Evolutionary conservation across 2,888 invertebrate genomes (phyloP).

Genomic region (Eristalis intricaria): DNA sequence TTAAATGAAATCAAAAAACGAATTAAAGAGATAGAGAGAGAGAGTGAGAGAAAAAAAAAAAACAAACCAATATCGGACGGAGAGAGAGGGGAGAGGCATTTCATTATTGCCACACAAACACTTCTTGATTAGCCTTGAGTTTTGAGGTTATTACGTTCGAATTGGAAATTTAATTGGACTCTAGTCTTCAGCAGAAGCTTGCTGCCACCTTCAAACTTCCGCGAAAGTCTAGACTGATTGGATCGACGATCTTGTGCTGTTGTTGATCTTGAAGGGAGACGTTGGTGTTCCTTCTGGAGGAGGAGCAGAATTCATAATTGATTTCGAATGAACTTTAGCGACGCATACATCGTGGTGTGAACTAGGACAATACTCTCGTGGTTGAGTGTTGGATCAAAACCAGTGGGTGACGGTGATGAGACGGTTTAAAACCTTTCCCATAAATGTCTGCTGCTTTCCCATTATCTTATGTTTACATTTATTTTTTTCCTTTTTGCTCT

Average conservation of each 20-base stretch:
- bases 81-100: background rate
- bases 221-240: background rate
- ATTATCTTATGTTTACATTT: background rate
- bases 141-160: background rate
- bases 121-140: conserved; percentile 57
- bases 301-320: background rate
- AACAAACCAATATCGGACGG: conserved; percentile 1
- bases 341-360: conserved; percentile 70
- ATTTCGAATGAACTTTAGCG: conserved; percentile 53
- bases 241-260: background rate
- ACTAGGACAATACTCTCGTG: conserved; percentile 52
- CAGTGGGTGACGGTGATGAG: conserved; percentile 6
- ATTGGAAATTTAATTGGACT: background rate
- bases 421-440: background rate
- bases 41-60: background rate
- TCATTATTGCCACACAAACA: conserved; percentile 10
- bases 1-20: conserved; percentile 19
- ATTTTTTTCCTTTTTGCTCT: background rate
- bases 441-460: background rate
- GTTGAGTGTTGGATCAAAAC: background rate
- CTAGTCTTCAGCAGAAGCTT: background rate
- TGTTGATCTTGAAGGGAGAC: background rate
- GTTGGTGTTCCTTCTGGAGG: background rate
- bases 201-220: background rate
- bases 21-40: background rate